Percentiles rank a stretch among this genome's conserved stretches.
These are phyloP conservation scores for Propsilocerus akamusi DNA, from an alignment of 1,140 invertebrate species.

Conservation along the genomic window DNA sequence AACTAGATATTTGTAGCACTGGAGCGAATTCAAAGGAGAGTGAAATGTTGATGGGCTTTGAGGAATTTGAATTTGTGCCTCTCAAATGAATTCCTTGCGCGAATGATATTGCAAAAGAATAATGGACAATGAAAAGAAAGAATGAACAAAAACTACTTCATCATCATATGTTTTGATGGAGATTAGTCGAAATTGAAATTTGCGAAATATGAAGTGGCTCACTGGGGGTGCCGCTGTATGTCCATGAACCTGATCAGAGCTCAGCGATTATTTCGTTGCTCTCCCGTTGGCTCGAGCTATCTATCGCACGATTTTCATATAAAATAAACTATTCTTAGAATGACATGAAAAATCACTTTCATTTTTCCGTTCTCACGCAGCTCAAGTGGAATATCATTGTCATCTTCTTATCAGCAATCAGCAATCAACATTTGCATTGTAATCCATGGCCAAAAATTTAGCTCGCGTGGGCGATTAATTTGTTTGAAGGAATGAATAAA, in stretches of 20 bases:
- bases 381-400: no score
- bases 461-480: neutral
- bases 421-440: no score
- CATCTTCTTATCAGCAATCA: no score
- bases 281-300: neutral
- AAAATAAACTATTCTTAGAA: no score
- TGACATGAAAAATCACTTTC: constrained; percentile 2
- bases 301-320: constrained; percentile 2
- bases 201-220: neutral
- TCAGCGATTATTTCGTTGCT: neutral
- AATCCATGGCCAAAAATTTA: neutral
- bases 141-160: constrained; percentile 4
- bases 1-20: no score
- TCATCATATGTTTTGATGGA: neutral
- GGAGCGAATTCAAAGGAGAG: no score
- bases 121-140: constrained; percentile 2
- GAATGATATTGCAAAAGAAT: neutral
- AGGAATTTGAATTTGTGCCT: neutral
- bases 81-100: neutral
- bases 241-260: neutral
- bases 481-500: no score
- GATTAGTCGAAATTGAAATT: neutral
- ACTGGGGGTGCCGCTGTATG: neutral
- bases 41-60: no score
- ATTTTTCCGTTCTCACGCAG: neutral